Percentiles rank a stretch among this genome's conserved stretches.
phyloP scores from a whole-genome alignment of 2,797 vertebrate genomes.

The Propithecus perrieri region DNA sequence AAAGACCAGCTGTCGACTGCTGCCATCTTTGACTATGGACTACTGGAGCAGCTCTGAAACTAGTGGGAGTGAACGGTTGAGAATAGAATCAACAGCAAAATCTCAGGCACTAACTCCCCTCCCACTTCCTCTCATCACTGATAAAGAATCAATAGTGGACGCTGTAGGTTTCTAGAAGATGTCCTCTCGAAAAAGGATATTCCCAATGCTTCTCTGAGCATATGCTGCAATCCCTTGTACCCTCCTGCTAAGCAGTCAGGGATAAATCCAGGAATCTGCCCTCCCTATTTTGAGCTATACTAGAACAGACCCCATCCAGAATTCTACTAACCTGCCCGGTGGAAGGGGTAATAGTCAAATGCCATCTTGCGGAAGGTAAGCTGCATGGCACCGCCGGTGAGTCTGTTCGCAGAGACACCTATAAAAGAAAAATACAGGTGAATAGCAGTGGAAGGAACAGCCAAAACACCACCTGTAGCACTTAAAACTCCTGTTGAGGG shows the following conservation, averaged over 20 bases:
- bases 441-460: not conserved
- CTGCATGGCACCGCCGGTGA: constrained; percentile 97
- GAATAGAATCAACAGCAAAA: not conserved
- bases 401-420: constrained; percentile 89
- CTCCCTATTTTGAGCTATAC: not conserved
- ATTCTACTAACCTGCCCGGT: constrained; percentile 92
- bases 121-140: not conserved
- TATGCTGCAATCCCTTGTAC: not conserved
- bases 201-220: not conserved
- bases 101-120: not conserved
- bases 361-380: constrained; percentile 96
- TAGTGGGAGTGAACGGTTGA: not conserved
- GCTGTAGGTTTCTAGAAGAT: not conserved
- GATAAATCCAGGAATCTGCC: not conserved
- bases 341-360: constrained; percentile 97
- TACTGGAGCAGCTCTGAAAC: not conserved
- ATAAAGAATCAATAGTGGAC: not conserved
- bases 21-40: not conserved
- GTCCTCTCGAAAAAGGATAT: not conserved
- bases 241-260: not conserved
- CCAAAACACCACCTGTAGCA: not conserved
- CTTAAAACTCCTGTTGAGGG: not conserved
- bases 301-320: not conserved
- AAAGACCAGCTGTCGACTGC: not conserved
- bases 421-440: constrained; percentile 53